Evolutionary conservation across 2,888 invertebrate genomes (phyloP).

Genomic region (Apamea anceps): DNA sequence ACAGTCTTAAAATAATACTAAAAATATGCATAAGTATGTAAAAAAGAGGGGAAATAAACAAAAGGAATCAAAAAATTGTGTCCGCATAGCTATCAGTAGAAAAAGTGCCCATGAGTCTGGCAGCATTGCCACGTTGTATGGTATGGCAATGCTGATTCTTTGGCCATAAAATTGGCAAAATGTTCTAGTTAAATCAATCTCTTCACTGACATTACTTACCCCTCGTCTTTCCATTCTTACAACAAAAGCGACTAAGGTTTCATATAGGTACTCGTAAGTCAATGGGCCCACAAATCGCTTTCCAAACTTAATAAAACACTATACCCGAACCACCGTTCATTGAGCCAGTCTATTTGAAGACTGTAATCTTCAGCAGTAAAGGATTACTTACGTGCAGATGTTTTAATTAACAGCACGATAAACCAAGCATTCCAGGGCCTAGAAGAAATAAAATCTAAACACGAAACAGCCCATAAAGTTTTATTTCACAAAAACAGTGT

Average conservation of each 20-base stretch:
- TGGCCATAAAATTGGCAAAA: no score
- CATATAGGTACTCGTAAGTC: neutral
- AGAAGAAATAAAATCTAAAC: slow-evolving; percentile 38
- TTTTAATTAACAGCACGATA: slow-evolving; percentile 27
- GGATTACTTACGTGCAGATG: slow-evolving; percentile 11
- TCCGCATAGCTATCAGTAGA: no score
- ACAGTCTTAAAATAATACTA: no score
- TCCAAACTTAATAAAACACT: neutral
- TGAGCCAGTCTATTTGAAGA: slow-evolving; percentile 3
- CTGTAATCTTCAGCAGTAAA: slow-evolving; percentile 21
- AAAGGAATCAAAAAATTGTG: no score
- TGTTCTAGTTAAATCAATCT: no score
- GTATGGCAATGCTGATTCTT: no score
- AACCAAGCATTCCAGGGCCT: slow-evolving; percentile 14
- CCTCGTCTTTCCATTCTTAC: no score
- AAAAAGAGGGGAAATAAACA: no score
- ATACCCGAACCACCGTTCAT: slow-evolving; percentile 1
- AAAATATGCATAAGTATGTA: no score
- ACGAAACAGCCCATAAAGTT: slow-evolving; percentile 32
- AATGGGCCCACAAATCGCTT: neutral
- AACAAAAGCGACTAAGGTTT: neutral
- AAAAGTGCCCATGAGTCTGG: no score
- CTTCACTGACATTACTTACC: no score
- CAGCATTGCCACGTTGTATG: no score
- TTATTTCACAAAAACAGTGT: slow-evolving; percentile 36